These are phyloP conservation scores for Nothobranchius kuhntae DNA, from an alignment of 2,113 vertebrate species.

Conservation along the genomic window DNA sequence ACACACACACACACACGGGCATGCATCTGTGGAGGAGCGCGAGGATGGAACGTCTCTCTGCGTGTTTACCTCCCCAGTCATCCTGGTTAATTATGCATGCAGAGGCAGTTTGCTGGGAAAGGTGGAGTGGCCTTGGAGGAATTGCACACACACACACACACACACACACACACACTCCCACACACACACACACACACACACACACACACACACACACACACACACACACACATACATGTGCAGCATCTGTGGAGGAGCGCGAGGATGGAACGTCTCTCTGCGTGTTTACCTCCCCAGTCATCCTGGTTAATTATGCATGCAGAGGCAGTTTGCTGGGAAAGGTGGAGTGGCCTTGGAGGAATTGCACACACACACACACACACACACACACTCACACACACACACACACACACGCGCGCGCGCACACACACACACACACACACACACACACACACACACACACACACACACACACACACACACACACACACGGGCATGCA, in stretches of 20 bases:
- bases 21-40: slow-evolving; percentile 32
- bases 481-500: slow-evolving; percentile 11
- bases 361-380: slow-evolving; percentile 14
- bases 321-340: slow-evolving; percentile 67
- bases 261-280: slow-evolving; percentile 59
- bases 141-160: slow-evolving; percentile 17
- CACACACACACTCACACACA: slow-evolving; percentile 7
- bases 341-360: slow-evolving; percentile 64
- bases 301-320: slow-evolving; percentile 77
- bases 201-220: slow-evolving; percentile 26
- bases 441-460: background rate
- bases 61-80: slow-evolving; percentile 73
- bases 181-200: slow-evolving; percentile 4
- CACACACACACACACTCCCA: slow-evolving; percentile 29
- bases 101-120: slow-evolving; percentile 67
- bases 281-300: slow-evolving; percentile 73
- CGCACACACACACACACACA: slow-evolving; percentile 29
- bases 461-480: slow-evolving; percentile 31
- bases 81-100: slow-evolving; percentile 77
- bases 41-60: slow-evolving; percentile 59
- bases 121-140: slow-evolving; percentile 64
- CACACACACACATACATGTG: slow-evolving; percentile 1
- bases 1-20: slow-evolving; percentile 1
- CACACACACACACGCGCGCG: slow-evolving; percentile 13
- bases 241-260: slow-evolving; percentile 30